These are phyloP conservation scores for Didymodactylos carnosus DNA, from an alignment of 2,888 invertebrate species.

Conservation along the genomic window DNA sequence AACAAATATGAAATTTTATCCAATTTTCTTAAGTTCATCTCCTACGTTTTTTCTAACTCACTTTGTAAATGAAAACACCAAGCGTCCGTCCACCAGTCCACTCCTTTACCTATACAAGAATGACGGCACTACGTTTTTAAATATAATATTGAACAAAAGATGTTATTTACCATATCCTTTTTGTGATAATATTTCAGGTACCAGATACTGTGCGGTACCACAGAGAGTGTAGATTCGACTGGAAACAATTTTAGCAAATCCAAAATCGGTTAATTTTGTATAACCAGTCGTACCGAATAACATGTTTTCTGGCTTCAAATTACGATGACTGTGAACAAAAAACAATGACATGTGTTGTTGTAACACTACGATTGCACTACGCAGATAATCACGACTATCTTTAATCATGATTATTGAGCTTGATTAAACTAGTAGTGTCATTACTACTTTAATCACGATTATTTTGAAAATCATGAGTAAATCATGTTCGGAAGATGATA, in stretches of 20 bases:
- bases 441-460: no score
- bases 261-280: not conserved
- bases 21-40: no score
- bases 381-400: no score
- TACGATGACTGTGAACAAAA: not conserved
- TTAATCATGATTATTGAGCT: no score
- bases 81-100: not conserved
- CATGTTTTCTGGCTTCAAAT: conserved; percentile 1
- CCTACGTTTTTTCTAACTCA: no score
- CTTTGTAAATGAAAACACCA: not conserved
- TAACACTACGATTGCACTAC: no score
- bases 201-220: conserved; percentile 1
- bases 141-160: not conserved
- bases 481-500: no score
- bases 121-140: not conserved
- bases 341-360: not conserved
- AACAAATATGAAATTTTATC: no score
- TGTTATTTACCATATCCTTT: not conserved
- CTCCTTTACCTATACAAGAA: not conserved
- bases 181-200: not conserved
- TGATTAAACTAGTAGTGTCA: no score
- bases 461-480: no score
- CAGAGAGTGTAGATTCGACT: not conserved
- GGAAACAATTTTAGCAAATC: not conserved
- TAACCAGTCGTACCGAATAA: not conserved